Evolutionary conservation across 2,888 invertebrate genomes (phyloP).

Genomic region (Pediacus dermestoides): DNA sequence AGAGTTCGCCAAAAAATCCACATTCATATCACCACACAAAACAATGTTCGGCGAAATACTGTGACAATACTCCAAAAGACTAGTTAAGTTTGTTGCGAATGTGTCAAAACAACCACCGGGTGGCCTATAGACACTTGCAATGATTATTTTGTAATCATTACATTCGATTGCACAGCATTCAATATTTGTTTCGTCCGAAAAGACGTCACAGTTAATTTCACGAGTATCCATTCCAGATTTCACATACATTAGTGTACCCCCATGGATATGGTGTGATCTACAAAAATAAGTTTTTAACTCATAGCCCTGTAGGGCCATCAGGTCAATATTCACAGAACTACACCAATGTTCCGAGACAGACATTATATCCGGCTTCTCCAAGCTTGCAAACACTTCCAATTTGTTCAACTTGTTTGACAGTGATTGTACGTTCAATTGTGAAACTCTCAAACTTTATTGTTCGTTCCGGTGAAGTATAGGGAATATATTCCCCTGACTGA

Average conservation of each 20-base stretch:
- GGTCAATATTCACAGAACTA: neutral
- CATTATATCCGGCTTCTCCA: neutral
- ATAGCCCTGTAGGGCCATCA: neutral
- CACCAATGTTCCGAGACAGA: constrained; percentile 1
- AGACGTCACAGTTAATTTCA: neutral
- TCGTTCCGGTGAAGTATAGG: too few species aligned
- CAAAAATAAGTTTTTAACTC: neutral
- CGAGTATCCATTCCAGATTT: neutral
- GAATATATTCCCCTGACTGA: too few species aligned
- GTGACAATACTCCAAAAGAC: too few species aligned
- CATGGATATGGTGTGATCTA: neutral
- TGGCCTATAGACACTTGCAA: too few species aligned
- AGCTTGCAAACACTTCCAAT: neutral
- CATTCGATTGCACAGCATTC: neutral
- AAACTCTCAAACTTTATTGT: too few species aligned
- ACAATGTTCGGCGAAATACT: too few species aligned
- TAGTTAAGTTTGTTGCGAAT: too few species aligned
- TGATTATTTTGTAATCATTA: too few species aligned
- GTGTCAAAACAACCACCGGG: too few species aligned
- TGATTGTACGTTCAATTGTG: neutral
- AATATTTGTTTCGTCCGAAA: neutral
- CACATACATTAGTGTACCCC: neutral
- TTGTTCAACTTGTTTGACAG: neutral
- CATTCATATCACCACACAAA: too few species aligned
- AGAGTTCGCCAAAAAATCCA: too few species aligned